These are phyloP conservation scores for Parazoanthus atlanticus DNA, from an alignment of 92 coral and sea anemone species.

Conservation along the genomic window DNA sequence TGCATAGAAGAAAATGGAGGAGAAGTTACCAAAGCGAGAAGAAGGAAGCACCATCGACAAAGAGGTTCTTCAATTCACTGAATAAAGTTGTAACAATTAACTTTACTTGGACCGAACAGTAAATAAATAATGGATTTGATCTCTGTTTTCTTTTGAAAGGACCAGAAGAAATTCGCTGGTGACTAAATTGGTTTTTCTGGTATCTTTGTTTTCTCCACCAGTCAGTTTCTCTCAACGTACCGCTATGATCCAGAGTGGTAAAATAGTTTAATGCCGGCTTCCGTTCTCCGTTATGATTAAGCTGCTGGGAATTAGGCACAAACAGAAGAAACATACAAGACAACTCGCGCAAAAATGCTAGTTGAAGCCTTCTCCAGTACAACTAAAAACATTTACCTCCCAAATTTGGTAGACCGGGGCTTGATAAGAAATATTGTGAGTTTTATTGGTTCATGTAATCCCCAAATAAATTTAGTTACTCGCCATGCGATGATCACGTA, in stretches of 20 bases:
- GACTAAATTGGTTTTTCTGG: constrained; percentile 29
- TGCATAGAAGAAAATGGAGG: constrained; percentile 9
- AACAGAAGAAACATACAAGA: no score
- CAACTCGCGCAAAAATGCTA: background rate
- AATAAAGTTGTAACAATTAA: background rate
- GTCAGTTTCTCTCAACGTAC: background rate
- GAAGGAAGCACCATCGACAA: background rate
- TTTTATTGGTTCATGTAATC: no score
- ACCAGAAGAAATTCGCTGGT: constrained; percentile 28
- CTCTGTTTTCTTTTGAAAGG: background rate
- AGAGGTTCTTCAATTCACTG: background rate
- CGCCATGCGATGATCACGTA: no score
- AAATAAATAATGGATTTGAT: constrained; percentile 10
- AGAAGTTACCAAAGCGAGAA: background rate
- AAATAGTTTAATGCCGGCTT: background rate
- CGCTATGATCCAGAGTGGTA: background rate
- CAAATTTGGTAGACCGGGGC: background rate
- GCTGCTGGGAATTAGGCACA: background rate
- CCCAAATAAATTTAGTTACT: no score
- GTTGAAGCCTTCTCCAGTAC: background rate
- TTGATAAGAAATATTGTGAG: no score
- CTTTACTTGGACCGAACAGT: background rate
- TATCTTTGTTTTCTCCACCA: background rate
- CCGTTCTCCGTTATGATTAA: background rate
- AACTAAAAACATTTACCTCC: background rate